phyloP scores from a whole-genome alignment of 2,888 invertebrate genomes.

The Tetheella fluctuosa region DNA sequence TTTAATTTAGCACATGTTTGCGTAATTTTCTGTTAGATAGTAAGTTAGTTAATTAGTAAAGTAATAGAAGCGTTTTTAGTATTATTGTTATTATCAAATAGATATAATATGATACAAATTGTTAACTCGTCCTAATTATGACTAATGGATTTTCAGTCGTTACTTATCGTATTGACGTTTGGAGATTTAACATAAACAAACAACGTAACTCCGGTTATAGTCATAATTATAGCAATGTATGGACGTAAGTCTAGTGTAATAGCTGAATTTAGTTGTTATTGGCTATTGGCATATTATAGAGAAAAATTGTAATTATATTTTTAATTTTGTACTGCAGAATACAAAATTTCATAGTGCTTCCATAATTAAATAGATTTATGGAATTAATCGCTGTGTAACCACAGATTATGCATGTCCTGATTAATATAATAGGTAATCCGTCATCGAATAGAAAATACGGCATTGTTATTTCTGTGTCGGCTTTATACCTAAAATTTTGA shows the following conservation, averaged over 20 bases:
- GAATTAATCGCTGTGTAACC: slow-evolving; percentile 29
- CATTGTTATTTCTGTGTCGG: slow-evolving; percentile 1
- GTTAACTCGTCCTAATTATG: slow-evolving; percentile 5
- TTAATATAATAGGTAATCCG: background rate
- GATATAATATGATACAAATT: background rate
- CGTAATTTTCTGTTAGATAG: background rate
- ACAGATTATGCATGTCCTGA: background rate
- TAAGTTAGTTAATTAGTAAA: background rate
- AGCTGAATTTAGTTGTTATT: slow-evolving; percentile 37
- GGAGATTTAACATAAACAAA: background rate
- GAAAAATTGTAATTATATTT: slow-evolving; percentile 32
- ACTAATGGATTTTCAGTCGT: background rate
- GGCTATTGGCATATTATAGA: slow-evolving; percentile 21
- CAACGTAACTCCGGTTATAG: background rate
- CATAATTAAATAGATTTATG: slow-evolving; percentile 53
- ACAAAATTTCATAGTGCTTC: slow-evolving; percentile 72
- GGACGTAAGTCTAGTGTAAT: slow-evolving; percentile 20
- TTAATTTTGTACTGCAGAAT: slow-evolving; percentile 55
- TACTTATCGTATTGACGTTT: background rate
- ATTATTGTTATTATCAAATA: background rate
- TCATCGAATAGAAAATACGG: slow-evolving; percentile 3
- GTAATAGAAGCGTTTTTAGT: too few relatives aligned
- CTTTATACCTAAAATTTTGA: background rate
- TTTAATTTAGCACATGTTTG: background rate
- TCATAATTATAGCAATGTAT: background rate